phyloP scores from a whole-genome alignment of 2,888 invertebrate species.

The Drosophila borborema region DNA sequence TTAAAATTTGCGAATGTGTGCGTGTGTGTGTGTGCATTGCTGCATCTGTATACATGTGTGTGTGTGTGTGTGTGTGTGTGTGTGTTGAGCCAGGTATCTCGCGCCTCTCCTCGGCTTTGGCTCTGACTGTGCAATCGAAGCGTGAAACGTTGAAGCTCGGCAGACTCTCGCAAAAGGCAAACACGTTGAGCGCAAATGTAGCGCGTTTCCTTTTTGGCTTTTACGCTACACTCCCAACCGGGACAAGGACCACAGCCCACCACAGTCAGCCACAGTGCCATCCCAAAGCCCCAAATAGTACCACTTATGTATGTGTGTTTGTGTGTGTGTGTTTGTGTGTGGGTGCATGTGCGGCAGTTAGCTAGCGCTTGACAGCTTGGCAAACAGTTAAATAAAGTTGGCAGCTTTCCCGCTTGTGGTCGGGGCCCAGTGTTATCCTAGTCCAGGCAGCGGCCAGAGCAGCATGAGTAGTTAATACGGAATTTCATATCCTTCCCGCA shows the following conservation, averaged over 20 bases:
- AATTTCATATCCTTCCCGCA: slow-evolving; percentile 2
- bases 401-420: slow-evolving; percentile 61
- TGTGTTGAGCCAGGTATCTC: slow-evolving; percentile 31
- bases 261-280: not conserved
- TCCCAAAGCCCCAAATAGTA: slow-evolving; percentile 34
- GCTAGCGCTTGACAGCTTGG: slow-evolving; percentile 77
- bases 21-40: slow-evolving; percentile 22
- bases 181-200: slow-evolving; percentile 79
- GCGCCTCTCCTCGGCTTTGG: slow-evolving; percentile 32
- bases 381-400: slow-evolving; percentile 81
- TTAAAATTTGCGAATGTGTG: slow-evolving; percentile 42
- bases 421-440: slow-evolving; percentile 42
- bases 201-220: slow-evolving; percentile 77
- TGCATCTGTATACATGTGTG: slow-evolving; percentile 26
- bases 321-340: slow-evolving; percentile 16
- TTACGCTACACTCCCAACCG: slow-evolving; percentile 41
- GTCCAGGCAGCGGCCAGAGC: slow-evolving; percentile 4
- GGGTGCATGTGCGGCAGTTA: slow-evolving; percentile 53
- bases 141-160: slow-evolving; percentile 69
- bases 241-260: slow-evolving; percentile 31
- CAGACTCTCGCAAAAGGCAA: slow-evolving; percentile 66
- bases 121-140: slow-evolving; percentile 70
- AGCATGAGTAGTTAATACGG: slow-evolving; percentile 28
- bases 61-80: slow-evolving; percentile 13
- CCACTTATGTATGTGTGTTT: slow-evolving; percentile 30